Percentiles rank a stretch among this genome's conserved stretches.
Conservation (phyloP, 1,140 invertebrate genomes). For the Bombus polaris region DNA sequence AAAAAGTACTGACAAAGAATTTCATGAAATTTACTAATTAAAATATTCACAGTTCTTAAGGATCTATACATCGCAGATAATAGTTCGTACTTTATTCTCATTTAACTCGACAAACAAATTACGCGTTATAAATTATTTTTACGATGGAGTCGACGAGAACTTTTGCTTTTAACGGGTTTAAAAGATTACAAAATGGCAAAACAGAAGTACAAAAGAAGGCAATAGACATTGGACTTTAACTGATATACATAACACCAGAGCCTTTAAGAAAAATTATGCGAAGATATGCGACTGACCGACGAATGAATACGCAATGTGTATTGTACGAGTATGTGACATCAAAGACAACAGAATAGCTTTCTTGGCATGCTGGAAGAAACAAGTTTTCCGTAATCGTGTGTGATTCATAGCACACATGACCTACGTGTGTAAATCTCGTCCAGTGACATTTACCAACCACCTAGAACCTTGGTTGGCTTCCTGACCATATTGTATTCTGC, state of each 20-base stretch:
- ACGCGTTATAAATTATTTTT: no score
- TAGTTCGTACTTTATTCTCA: no score
- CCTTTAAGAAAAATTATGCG: neutral
- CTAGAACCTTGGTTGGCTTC: slow-evolving; percentile 17
- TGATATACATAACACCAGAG: neutral
- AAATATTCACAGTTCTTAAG: no score
- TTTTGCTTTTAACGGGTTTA: no score
- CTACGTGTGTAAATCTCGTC: slow-evolving; percentile 48
- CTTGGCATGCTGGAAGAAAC: slow-evolving; percentile 21
- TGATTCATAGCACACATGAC: slow-evolving; percentile 53
- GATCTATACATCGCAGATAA: no score
- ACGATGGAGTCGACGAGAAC: no score
- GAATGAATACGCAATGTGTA: slow-evolving; percentile 23
- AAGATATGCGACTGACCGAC: neutral
- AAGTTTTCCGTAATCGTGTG: slow-evolving; percentile 48
- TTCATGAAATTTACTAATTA: no score
- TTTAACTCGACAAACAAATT: no score
- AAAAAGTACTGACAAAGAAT: no score
- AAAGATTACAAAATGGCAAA: no score
- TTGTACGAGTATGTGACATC: neutral
- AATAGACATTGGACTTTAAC: no score
- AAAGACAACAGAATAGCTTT: neutral
- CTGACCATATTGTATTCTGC: slow-evolving; percentile 10
- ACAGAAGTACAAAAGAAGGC: no score
- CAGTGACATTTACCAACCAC: slow-evolving; percentile 34